Base-by-base conservation (phyloP, 2,888 invertebrate genomes). In the Iphiclides podalirius region DNA sequence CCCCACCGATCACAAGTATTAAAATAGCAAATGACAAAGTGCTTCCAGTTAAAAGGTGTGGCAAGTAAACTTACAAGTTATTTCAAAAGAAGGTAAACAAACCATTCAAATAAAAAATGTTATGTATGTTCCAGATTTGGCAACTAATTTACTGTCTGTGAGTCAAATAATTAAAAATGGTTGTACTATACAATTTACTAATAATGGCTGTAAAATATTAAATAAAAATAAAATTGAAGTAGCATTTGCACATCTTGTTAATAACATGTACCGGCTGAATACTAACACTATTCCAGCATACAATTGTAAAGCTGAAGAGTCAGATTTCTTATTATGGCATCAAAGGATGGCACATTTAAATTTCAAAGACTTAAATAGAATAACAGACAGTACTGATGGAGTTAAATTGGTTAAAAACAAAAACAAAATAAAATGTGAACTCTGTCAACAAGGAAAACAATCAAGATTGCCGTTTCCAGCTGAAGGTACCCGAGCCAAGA, bases 21-120 rank as follows among this genome's bases (percentile, higher is more conserved):
- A 48, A 38, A 17, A 52, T 58, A 48, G 57, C 58, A 20, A 38
- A 58, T 20, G 55, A 57, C 33, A 55, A 56, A 52, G 35, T 16
- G 15, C 41, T 55, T 20, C 33, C 40, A 12, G 55, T 56, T 13
- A 39, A 54, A 50, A 23, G 42, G 26, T 52, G 48, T 34, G 53
- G 53, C 26, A 51, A 51, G n/a, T n/a, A n/a, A n/a, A n/a, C n/a
- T n/a, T n/a, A n/a, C n/a, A n/a, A n/a, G n/a, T n/a, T n/a, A n/a
- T n/a, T n/a, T n/a, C n/a, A n/a, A n/a, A n/a, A n/a, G n/a, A n/a
- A n/a, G n/a, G n/a, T n/a, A n/a, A n/a, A n/a, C n/a, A n/a, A n/a
- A n/a, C n/a, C n/a, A n/a, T n/a, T n/a, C n/a, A n/a, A 26, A 9
- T 26, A 26, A 26, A 26, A 1, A 26, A 26, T 26, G 26, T 26